Evolutionary conservation across 2,888 invertebrate genomes (phyloP), one percentile per base, ranked within the genome.

Genomic region (Eudemis profundana): DNA sequence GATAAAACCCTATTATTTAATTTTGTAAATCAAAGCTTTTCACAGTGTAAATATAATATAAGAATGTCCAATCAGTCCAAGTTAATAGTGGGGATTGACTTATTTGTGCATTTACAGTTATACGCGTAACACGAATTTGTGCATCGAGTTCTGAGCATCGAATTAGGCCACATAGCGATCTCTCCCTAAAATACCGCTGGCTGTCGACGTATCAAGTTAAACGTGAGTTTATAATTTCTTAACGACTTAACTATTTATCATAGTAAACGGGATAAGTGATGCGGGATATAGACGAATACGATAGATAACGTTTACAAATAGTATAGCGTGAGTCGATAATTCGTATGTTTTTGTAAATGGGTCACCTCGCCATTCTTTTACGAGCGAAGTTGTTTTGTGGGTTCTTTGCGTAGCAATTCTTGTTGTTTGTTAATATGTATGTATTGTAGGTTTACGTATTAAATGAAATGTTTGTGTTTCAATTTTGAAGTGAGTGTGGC

Each of bases 91-190:
- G 77, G 74, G 77, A 76, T 86, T 80, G 74, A 83, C 82, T 80
- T 86, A 87, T 85, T 90, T 84, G 87, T 89, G 86, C 83, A 86
- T 92, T 91, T 92, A 92, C 92, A 92, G 92, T 92, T 92, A 92
- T 83, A 85, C 90, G 87, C 86, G 90, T 90, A 91, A 91, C 91
- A 92, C 91, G 90, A 91, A 92, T 92, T 92, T 91, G 92, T 92
- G 91, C 90, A 92, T 90, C 90, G 87, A 91, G 91, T 88, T 90
- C 83, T 78, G 82, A 89, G 89, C 89, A 89, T 89, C 89, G 92
- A 93, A 93, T 93, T 93, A 92, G 92, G 92, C 92, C 92, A 93
- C 92, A 93, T 93, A 93, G 92, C 92, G 92, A 93, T 92, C 92
- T 93, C 92, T 93, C 92, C 92, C 92, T 93, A 90, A 92, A 92